Base-by-base conservation (phyloP, 2,113 vertebrate genomes). In the Platycercus adscitus region DNA sequence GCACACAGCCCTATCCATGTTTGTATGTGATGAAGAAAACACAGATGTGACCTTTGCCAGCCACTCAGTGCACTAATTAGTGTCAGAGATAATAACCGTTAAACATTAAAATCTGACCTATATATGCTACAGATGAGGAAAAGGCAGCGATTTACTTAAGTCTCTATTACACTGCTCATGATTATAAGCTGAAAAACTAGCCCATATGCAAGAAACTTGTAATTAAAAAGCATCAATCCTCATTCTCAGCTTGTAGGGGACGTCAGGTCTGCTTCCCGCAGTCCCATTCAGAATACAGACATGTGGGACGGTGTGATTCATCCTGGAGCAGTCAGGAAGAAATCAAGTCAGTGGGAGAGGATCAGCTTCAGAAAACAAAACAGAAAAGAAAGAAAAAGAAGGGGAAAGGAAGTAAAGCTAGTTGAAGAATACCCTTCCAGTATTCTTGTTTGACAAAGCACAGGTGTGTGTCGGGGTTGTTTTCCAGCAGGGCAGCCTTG, bases 211-310 rank as follows among this genome's bases (percentile, higher is more conserved):
- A 86, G 81, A 89, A 95, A 94, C 58, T 86, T 91, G 69, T 89
- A 93, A 95, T 97, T 96, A 94, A 91, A 93, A 96, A 91, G 68
- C 58, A 95, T 70, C 85, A 95, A 15, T 95, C 94, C 91, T 61
- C 0, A 39, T 94, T 88, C 87, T 95, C 46, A 78, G 47, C 84
- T 96, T 88, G 37, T 11, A 91, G 82, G 89, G 89, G 66, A 71
- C 64, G 77, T 87, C 84, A 97, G 93, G 82, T 83, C 63, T 0
- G 9, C 49, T 82, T 93, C 93, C 53, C 90, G 81, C 41, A 71
- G 68, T n/a, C 56, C 72, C 79, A 47, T 31, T 60, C 2, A 5
- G 29, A 78, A 41, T 21, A 73, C 33, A 81, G 94, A 55, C 39
- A 50, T 3, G 53, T 26, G 65, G 86, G 76, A 81, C 31, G 82